Conservation (phyloP, 2,797 vertebrate species). For the Mionectes olivaceus region DNA sequence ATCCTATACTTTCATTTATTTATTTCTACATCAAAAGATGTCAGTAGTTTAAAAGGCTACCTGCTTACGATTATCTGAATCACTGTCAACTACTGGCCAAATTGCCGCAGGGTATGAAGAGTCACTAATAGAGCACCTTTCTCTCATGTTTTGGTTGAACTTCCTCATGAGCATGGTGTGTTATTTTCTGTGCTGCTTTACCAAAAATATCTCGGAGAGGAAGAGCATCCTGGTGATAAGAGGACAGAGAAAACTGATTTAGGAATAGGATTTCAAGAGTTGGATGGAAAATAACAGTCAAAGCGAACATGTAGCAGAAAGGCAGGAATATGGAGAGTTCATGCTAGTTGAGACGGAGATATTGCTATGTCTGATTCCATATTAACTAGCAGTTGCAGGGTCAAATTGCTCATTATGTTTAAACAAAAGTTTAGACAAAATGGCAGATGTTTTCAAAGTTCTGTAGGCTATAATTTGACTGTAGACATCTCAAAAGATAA, state of each 20-base stretch:
- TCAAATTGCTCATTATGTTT: not conserved
- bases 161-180: not conserved
- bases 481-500: not conserved
- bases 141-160: not conserved
- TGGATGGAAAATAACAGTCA: not conserved
- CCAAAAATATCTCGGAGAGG: not conserved
- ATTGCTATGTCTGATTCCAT: not conserved
- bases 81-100: not conserved
- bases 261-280: not conserved
- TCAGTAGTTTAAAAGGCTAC: not conserved
- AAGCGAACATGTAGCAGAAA: not conserved
- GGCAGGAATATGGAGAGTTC: not conserved
- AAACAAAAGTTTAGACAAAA: not conserved
- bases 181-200: not conserved
- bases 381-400: not conserved
- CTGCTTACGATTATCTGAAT: not conserved
- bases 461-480: not conserved
- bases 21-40: not conserved
- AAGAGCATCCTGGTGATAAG: not conserved
- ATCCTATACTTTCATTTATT: not conserved
- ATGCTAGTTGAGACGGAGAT: not conserved
- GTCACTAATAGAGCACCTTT: fast-evolving
- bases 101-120: not conserved
- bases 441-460: not conserved
- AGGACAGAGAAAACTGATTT: not conserved